Evolutionary conservation across 1,140 invertebrate species (phyloP).

Genomic region (Megalonaias nervosa): DNA sequence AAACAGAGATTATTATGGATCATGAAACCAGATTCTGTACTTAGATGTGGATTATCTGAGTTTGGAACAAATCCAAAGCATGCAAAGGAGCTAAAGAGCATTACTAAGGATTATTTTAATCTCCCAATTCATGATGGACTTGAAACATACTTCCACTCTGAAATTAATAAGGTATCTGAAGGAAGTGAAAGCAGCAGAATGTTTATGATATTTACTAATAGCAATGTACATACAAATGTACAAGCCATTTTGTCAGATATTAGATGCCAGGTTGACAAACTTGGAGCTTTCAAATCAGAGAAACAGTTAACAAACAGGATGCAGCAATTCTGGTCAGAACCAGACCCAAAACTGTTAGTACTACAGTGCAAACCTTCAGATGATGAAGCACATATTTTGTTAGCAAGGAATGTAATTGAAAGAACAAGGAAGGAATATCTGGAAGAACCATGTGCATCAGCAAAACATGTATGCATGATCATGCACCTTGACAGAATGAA

Average conservation of each 20-base stretch:
- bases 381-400: slow-evolving; percentile 40
- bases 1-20: slow-evolving; percentile 27
- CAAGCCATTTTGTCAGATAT: neutral
- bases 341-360: slow-evolving; percentile 24
- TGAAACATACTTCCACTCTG: neutral
- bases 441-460: neutral
- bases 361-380: slow-evolving; percentile 40
- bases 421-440: slow-evolving; percentile 20
- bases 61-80: slow-evolving; percentile 4
- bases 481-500: slow-evolving; percentile 40
- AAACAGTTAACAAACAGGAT: slow-evolving; percentile 42
- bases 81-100: neutral
- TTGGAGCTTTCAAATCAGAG: slow-evolving; percentile 52
- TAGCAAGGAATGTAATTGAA: slow-evolving; percentile 45
- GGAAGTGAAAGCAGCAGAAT: slow-evolving; percentile 1
- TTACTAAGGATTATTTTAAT: slow-evolving; percentile 28
- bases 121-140: slow-evolving; percentile 48
- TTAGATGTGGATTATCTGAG: slow-evolving; percentile 13
- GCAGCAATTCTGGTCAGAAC: slow-evolving; percentile 36
- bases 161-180: neutral
- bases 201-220: slow-evolving; percentile 37
- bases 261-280: slow-evolving; percentile 31
- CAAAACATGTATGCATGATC: slow-evolving; percentile 43
- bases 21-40: slow-evolving; percentile 40
- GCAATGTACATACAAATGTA: slow-evolving; percentile 33